Conservation (phyloP, 2,797 vertebrate species). For the Manis crassicaudata region DNA sequence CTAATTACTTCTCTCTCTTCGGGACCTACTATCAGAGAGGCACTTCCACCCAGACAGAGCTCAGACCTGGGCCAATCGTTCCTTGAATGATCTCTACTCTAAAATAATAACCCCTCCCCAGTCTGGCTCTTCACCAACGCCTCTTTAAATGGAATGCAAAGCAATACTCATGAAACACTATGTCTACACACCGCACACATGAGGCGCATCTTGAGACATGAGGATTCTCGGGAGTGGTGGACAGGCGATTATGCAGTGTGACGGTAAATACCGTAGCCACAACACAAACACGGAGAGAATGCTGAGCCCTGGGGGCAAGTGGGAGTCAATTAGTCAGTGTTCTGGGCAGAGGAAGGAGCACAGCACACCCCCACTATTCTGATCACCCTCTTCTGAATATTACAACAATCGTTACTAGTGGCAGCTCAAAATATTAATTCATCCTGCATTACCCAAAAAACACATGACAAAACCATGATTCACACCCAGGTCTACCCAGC, state of each 20-base stretch:
- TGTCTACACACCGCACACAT: not conserved
- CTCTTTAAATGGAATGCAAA: not conserved
- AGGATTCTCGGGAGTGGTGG: not conserved
- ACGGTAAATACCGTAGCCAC: accelerated
- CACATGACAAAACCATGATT: not conserved
- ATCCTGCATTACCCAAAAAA: not conserved
- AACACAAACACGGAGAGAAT: not conserved
- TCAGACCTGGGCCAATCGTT: not conserved
- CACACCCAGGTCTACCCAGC: not conserved
- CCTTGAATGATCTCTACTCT: not conserved
- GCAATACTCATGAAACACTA: not conserved
- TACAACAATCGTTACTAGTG: not conserved
- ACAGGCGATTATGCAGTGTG: not conserved
- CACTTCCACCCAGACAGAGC: no score
- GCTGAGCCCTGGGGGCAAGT: not conserved
- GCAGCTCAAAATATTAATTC: not conserved
- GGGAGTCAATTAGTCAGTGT: accelerated
- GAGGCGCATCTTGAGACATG: not conserved
- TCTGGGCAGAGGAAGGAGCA: not conserved
- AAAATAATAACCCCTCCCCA: not conserved
- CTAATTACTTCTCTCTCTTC: not conserved
- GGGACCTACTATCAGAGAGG: not conserved
- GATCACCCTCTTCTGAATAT: not conserved
- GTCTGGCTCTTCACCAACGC: not conserved
- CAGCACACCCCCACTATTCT: not conserved